A percentile compares a stretch with the other conserved stretches of the same genome.
Conservation (phyloP, 1,140 invertebrate species). For the Microplitis mediator region DNA sequence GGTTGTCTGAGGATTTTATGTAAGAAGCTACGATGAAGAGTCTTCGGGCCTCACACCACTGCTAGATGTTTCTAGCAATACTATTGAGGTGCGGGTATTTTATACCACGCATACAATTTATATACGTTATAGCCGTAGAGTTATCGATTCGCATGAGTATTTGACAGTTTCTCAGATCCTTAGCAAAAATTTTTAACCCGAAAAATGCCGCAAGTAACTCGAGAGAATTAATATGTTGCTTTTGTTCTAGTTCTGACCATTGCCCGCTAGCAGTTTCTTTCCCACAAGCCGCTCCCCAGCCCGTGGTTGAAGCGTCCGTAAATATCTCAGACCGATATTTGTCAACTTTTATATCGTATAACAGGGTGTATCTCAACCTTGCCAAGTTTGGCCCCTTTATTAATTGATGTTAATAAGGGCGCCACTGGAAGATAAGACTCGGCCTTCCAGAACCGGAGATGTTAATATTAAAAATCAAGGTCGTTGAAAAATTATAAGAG, state of each 20-base stretch:
- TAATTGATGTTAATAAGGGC: too few species aligned
- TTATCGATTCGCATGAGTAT: neutral
- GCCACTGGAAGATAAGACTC: too few species aligned
- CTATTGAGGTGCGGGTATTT: neutral
- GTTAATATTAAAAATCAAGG: too few species aligned
- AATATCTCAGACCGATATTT: neutral
- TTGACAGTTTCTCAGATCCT: neutral
- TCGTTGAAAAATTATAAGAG: too few species aligned
- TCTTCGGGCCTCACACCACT: neutral
- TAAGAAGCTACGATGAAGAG: neutral
- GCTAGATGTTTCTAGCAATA: neutral
- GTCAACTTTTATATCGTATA: neutral
- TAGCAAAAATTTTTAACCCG: neutral
- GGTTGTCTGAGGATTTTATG: neutral
- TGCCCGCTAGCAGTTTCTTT: neutral
- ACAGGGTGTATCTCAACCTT: too few species aligned
- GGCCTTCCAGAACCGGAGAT: too few species aligned
- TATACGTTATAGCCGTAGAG: neutral
- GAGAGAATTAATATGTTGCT: neutral
- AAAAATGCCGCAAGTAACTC: neutral
- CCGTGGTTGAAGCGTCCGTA: neutral
- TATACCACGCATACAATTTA: neutral
- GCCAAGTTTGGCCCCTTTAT: too few species aligned
- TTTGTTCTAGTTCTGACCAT: neutral
- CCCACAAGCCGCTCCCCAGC: neutral